phyloP scores from a whole-genome alignment of 2,113 vertebrate genomes.

The Ascaphus truei region DNA sequence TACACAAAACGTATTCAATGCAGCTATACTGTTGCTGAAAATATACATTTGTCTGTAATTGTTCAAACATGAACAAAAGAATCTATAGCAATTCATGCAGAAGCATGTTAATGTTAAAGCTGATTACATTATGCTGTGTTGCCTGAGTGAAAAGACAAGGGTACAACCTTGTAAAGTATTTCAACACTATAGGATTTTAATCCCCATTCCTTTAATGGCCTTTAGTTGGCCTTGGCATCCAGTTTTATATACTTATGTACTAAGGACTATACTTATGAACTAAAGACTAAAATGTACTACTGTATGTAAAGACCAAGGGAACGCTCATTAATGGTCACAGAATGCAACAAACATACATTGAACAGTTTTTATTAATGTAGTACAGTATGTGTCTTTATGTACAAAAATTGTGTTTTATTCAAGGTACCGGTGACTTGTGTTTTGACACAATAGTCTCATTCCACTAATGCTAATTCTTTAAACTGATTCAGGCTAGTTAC shows the following conservation, averaged over 20 bases:
- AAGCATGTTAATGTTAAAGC: not conserved
- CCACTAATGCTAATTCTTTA: no score
- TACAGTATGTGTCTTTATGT: no score
- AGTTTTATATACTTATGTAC: not conserved
- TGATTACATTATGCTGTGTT: not conserved
- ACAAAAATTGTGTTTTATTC: no score
- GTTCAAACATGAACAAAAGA: not conserved
- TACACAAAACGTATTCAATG: not conserved
- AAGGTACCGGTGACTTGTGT: no score
- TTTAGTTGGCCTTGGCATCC: not conserved
- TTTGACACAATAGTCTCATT: no score
- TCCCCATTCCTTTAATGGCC: not conserved
- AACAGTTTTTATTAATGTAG: no score
- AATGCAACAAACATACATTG: no score
- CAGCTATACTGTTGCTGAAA: not conserved
- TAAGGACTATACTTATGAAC: not conserved
- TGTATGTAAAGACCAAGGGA: no score
- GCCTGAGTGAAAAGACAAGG: not conserved
- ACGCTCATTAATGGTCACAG: no score
- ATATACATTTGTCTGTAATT: not conserved
- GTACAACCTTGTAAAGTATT: not conserved
- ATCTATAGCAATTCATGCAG: not conserved
- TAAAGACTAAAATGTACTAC: not conserved
- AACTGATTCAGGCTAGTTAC: no score
- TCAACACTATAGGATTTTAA: not conserved